Conservation (phyloP, 92 coral and sea anemone genomes). For the Virgularia gustaviana region DNA sequence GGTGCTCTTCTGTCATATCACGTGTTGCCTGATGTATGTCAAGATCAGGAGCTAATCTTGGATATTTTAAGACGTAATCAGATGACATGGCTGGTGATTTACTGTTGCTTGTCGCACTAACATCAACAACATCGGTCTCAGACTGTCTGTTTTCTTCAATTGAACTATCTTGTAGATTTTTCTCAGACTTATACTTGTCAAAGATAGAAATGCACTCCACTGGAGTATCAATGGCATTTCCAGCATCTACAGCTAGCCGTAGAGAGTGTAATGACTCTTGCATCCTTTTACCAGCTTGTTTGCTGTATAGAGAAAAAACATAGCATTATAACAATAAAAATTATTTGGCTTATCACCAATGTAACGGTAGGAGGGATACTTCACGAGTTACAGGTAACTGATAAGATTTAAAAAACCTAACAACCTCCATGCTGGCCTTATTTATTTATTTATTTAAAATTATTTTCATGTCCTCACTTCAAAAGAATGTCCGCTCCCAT, state of each 20-base stretch:
- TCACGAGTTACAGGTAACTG: too few species aligned
- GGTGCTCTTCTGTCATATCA: slow-evolving; percentile 20
- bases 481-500: too few species aligned
- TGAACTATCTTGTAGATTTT: neutral
- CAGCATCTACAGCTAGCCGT: neutral
- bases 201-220: neutral
- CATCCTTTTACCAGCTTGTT: slow-evolving; percentile 9
- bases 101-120: neutral
- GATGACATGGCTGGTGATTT: neutral
- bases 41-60: neutral
- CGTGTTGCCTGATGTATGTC: slow-evolving; percentile 4
- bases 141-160: neutral
- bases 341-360: too few species aligned
- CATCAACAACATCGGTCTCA: neutral
- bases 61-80: neutral
- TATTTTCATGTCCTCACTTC: too few species aligned
- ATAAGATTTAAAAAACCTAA: too few species aligned
- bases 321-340: neutral
- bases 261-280: neutral
- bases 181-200: neutral
- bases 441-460: too few species aligned
- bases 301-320: neutral
- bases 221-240: neutral
- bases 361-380: too few species aligned
- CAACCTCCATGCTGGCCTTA: too few species aligned